A percentile compares a stretch with the other conserved stretches of the same genome.
These are phyloP conservation scores for Agriopis marginaria DNA, from an alignment of 2,888 invertebrate species.

Conservation along the genomic window DNA sequence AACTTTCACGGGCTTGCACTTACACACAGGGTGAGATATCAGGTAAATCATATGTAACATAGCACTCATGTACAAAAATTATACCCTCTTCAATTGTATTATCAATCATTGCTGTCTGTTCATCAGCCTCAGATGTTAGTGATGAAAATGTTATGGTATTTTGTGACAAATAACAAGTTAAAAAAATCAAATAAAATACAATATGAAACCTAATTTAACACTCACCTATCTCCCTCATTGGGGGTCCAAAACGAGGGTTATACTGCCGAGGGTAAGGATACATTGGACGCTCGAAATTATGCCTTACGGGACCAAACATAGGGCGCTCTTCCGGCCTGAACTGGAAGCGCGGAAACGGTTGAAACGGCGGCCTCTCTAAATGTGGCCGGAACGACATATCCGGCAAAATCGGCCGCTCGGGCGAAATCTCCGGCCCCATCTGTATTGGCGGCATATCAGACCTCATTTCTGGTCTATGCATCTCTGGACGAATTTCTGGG, in stretches of 20 bases:
- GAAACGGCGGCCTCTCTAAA: slow-evolving; percentile 47
- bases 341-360: slow-evolving; percentile 34
- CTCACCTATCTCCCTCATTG: slow-evolving; percentile 57
- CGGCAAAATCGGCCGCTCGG: slow-evolving; percentile 58
- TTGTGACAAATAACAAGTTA: too few species aligned
- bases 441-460: slow-evolving; percentile 43
- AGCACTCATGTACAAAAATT: too few species aligned
- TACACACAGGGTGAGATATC: too few species aligned
- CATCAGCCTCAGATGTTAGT: too few species aligned
- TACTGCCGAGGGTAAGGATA: slow-evolving; percentile 59
- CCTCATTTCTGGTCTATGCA: slow-evolving; percentile 34
- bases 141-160: too few species aligned
- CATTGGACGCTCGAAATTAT: slow-evolving; percentile 62
- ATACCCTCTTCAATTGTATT: too few species aligned
- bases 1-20: too few species aligned
- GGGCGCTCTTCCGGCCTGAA: slow-evolving; percentile 40
- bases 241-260: slow-evolving; percentile 52
- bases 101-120: too few species aligned
- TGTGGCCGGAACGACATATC: slow-evolving; percentile 50
- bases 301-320: slow-evolving; percentile 48
- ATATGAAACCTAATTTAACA: background rate
- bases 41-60: too few species aligned
- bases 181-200: background rate
- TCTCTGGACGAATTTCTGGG: slow-evolving; percentile 39
- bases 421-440: slow-evolving; percentile 58